Base-by-base conservation (phyloP, 2,888 invertebrate species). In the Drosophila antonietae region DNA sequence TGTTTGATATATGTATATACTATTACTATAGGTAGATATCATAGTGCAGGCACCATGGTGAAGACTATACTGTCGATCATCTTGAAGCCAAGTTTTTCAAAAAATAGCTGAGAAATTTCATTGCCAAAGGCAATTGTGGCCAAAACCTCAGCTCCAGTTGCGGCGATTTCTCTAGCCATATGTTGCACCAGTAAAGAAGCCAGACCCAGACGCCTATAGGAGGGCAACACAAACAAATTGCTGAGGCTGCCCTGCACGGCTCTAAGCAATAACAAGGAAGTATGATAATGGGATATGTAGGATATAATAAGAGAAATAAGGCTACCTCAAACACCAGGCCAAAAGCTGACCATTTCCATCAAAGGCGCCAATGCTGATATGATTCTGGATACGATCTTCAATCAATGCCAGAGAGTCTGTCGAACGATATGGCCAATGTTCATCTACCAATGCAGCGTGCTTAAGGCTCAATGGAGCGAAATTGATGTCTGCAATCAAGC, bases 91-190 rank as follows among this genome's bases (percentile, higher is more conserved):
- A 69, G 70, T 20, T 60, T 68, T 12, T 47, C 46, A 18, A 68
- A 69, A 41, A 68, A 60, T 10, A 33, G 20, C 14, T 69, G 70
- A 7, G 70, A 68, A 23, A 51, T 53, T 10, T 59, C 41, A 37
- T 69, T 68, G 35, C 51, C 51, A 35, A 46, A 28, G 7, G 60
- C 68, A 47, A 68, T 69, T 41, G 68, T 69, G 51, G 68, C 44
- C 46, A 68, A 12, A 10, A 68, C 69, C 39, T 69, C 70, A 7
- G 68, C 41, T 23, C 68, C 68, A n/a, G 46, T 69, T 8, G 69
- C 46, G 0, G 60, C 46, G 23, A 69, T 68, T 35, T 69, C 46
- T 15, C 46, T 59, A 3, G 70, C 68, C 68, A 68, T 68, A n/a
- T 52, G 35, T n/a, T 56, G 67, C 35, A 67, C 67, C 20, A 67